Base-by-base conservation (phyloP, 2,113 vertebrate species). In the Neopipo cinnamomea region DNA sequence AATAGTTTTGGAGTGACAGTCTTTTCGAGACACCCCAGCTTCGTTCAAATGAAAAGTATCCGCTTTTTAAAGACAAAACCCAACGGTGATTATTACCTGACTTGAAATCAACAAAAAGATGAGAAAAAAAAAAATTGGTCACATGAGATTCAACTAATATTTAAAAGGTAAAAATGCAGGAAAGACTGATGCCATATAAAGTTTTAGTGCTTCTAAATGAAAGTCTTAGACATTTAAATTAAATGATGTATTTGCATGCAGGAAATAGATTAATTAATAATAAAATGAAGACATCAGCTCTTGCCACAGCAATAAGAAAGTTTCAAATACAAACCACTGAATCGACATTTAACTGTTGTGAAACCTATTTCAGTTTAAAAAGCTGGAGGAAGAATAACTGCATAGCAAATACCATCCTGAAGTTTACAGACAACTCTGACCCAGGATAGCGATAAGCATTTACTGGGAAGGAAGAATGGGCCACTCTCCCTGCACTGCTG, bases 151-250 rank as follows among this genome's bases (percentile, higher is more conserved):
- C 68, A 90, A 42, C 31, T 63, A 41, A 56, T 65, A 65, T 47
- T 84, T 92, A 85, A 78, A 90, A 61, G 52, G 52, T 37, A 92
- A 90, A 94, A 92, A 61, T 52, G 56, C 44, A 93, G 37, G 56
- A 67, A 80, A 83, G 27, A 77, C 37, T 63, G 35, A 81, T 72
- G 52, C n/a, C 47, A 46, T 68, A 56, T 75, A 78, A 91, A 84
- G 65, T 74, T 83, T 41, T 66, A 71, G 55, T 74, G 37, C 23
- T 71, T 85, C 61, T 83, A 91, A 88, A 68, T 58, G 39, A 91
- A 77, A 77, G 44, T 12, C 66, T 61, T 76, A 82, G 66, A 46
- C 67, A 76, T 77, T 90, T 44, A 80, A 94, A 88, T 74, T 55
- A 85, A 94, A 77, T 21, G 9, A 70, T 72, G 47, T 35, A 44